phyloP scores from a whole-genome alignment of 2,888 invertebrate genomes.

The Pseudococcus longispinus region DNA sequence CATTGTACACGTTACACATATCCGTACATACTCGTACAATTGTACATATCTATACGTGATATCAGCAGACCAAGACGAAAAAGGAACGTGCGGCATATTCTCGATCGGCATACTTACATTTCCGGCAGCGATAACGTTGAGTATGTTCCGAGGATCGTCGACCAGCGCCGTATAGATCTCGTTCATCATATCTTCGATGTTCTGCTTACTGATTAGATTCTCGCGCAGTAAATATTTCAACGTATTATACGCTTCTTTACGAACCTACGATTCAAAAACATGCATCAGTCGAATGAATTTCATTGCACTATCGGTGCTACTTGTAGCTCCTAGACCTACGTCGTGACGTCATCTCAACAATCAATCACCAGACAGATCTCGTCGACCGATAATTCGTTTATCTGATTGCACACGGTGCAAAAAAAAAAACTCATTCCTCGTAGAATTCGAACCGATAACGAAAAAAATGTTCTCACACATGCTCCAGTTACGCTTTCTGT shows the following conservation, averaged over 20 bases:
- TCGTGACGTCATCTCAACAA: background rate
- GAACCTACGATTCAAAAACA: constrained; percentile 27
- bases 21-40: background rate
- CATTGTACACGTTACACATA: background rate
- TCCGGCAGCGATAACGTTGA: constrained; percentile 46
- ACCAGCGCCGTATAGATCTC: constrained; percentile 23
- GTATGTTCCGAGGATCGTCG: background rate
- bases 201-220: constrained; percentile 31
- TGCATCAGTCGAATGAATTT: background rate
- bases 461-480: background rate
- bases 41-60: background rate
- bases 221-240: constrained; percentile 48
- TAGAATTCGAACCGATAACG: too few relatives aligned
- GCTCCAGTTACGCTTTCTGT: background rate
- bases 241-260: constrained; percentile 44
- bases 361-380: background rate
- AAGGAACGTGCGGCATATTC: background rate
- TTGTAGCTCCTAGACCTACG: background rate
- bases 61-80: background rate
- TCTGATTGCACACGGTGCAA: background rate
- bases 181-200: constrained; percentile 47
- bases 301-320: background rate
- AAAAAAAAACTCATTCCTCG: background rate
- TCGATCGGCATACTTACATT: constrained; percentile 53
- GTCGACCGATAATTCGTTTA: background rate